These are phyloP conservation scores for Trachymyrmex septentrionalis DNA, from an alignment of 1,140 invertebrate genomes.

Conservation along the genomic window DNA sequence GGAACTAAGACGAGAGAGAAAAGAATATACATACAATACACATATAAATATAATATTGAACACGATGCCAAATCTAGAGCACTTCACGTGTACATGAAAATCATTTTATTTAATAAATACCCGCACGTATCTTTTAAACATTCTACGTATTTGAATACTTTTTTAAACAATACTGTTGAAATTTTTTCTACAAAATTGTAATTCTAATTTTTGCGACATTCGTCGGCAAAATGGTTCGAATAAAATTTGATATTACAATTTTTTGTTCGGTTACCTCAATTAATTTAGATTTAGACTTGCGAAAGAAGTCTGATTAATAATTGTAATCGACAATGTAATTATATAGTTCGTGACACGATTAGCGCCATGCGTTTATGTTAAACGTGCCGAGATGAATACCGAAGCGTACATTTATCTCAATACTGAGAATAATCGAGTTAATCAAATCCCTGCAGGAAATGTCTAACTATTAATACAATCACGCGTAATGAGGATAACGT, in stretches of 20 bases:
- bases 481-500: constrained; percentile 40
- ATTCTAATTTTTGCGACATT: background rate
- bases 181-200: background rate
- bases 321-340: constrained; percentile 42
- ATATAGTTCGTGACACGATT: constrained; percentile 47
- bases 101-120: background rate
- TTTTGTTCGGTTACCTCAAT: constrained; percentile 14
- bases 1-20: background rate
- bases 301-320: constrained; percentile 49
- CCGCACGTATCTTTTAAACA: background rate
- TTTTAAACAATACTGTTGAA: background rate
- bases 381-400: constrained; percentile 29
- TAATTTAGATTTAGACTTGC: constrained; percentile 18
- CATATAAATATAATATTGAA: constrained; percentile 23
- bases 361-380: constrained; percentile 20
- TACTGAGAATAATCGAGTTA: constrained; percentile 55
- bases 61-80: background rate
- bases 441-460: constrained; percentile 50
- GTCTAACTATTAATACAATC: constrained; percentile 54
- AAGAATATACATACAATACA: constrained; percentile 36
- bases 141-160: background rate
- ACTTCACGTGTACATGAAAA: background rate
- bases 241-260: constrained; percentile 14
- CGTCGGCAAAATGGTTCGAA: no score
- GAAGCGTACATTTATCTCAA: constrained; percentile 52